These are phyloP conservation scores for Stichodactyla mertensii DNA, from an alignment of 64 coral and sea anemone species.

Conservation along the genomic window DNA sequence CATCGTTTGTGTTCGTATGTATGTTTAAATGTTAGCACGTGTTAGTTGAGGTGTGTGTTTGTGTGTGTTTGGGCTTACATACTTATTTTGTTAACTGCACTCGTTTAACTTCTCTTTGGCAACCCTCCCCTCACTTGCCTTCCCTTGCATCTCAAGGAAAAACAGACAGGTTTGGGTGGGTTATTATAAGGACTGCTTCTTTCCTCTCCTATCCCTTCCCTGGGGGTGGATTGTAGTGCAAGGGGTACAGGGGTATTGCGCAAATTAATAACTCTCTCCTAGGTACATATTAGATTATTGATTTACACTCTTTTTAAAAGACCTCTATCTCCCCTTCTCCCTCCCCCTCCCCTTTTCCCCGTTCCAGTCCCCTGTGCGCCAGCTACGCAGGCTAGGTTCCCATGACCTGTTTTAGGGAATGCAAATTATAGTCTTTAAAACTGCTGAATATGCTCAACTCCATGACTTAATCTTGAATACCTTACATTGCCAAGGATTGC, in stretches of 20 bases:
- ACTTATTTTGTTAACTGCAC: not conserved
- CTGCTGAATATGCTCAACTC: not conserved
- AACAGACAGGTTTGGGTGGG: too few relatives aligned
- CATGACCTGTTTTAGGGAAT: too few relatives aligned
- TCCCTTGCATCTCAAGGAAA: too few relatives aligned
- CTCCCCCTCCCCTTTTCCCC: not conserved
- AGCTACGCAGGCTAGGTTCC: too few relatives aligned
- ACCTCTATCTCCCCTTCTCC: not conserved
- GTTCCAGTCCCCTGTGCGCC: not conserved
- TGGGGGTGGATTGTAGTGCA: too few relatives aligned
- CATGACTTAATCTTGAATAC: not conserved
- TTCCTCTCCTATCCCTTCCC: too few relatives aligned
- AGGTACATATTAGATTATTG: too few relatives aligned
- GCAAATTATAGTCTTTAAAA: too few relatives aligned
- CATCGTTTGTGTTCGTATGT: not conserved
- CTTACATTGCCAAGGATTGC: not conserved
- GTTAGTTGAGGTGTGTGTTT: not conserved
- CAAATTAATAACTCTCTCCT: too few relatives aligned
- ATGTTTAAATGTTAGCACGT: not conserved
- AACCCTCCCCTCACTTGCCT: not conserved
- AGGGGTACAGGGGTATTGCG: too few relatives aligned
- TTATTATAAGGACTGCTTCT: too few relatives aligned
- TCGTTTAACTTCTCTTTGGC: not conserved
- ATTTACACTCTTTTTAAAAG: too few relatives aligned
- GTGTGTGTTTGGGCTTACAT: not conserved